Conservation (phyloP, 2,888 invertebrate species). For the Hemistola chrysoprasaria region DNA sequence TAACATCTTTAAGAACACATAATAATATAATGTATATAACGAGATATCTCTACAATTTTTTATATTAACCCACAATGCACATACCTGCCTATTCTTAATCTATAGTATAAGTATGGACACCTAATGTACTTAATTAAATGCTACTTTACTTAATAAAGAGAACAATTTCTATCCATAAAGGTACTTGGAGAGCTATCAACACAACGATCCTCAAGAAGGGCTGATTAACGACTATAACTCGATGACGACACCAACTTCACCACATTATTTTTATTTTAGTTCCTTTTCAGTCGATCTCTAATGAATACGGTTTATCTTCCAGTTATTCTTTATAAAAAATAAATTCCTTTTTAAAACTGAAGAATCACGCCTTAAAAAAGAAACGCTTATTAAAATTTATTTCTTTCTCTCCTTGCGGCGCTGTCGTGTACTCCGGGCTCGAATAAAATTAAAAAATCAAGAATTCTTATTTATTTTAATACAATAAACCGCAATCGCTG, state of each 20-base stretch:
- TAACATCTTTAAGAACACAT: too few relatives aligned
- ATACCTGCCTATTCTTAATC: too few relatives aligned
- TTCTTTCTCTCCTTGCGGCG: slow-evolving; percentile 78
- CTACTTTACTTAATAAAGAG: slow-evolving; percentile 63
- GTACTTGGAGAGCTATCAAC: slow-evolving; percentile 60
- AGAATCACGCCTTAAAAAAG: slow-evolving; percentile 82
- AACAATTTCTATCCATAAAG: slow-evolving; percentile 44
- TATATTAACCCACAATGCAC: too few relatives aligned
- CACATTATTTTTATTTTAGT: slow-evolving; percentile 76
- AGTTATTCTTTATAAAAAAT: slow-evolving; percentile 78
- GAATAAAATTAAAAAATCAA: slow-evolving; percentile 82
- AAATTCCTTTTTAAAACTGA: slow-evolving; percentile 82
- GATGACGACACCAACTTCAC: slow-evolving; percentile 72
- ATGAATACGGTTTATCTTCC: slow-evolving; percentile 81
- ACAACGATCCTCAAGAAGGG: slow-evolving; percentile 63
- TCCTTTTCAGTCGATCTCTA: slow-evolving; percentile 80
- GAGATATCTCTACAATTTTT: too few relatives aligned
- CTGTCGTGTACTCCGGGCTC: slow-evolving; percentile 77
- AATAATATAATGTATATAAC: too few relatives aligned
- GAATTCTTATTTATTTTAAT: slow-evolving; percentile 83
- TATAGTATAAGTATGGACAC: too few relatives aligned
- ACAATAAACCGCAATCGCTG: slow-evolving; percentile 83
- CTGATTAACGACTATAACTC: slow-evolving; percentile 80
- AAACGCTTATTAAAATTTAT: slow-evolving; percentile 83
- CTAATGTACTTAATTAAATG: too few relatives aligned